A percentile compares a stretch with the other conserved stretches of the same genome.
phyloP scores from a whole-genome alignment of 2,797 vertebrate species.

The Sebastolobus alascanus region DNA sequence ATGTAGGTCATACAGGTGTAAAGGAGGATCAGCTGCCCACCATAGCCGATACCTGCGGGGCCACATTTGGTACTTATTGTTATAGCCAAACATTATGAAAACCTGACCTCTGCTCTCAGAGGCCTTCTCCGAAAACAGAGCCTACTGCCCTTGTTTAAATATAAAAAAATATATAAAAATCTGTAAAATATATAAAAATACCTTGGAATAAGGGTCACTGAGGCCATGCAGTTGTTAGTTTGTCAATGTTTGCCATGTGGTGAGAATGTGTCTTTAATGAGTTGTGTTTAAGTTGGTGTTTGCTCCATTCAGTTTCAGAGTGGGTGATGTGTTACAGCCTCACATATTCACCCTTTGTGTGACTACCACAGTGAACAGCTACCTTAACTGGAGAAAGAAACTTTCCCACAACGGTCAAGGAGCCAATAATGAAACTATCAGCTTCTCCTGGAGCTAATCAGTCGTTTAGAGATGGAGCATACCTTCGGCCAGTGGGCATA shows the following conservation, averaged over 20 bases:
- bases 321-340: neutral
- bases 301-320: neutral
- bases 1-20: slow-evolving; percentile 82
- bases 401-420: neutral
- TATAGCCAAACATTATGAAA: neutral
- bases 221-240: neutral
- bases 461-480: neutral
- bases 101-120: neutral
- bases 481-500: slow-evolving; percentile 85
- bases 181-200: too few species aligned
- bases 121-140: too few species aligned
- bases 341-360: slow-evolving; percentile 68
- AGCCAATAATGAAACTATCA: neutral
- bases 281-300: too few species aligned
- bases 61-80: neutral
- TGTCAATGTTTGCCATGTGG: slow-evolving; percentile 3
- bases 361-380: neutral
- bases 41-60: slow-evolving; percentile 81
- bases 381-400: neutral
- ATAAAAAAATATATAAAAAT: too few species aligned
- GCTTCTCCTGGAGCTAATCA: neutral
- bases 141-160: too few species aligned
- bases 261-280: too few species aligned
- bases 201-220: neutral
- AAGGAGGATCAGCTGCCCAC: slow-evolving; percentile 77